phyloP scores from a whole-genome alignment of 2,113 vertebrate genomes.

The Crotalus horridus region DNA sequence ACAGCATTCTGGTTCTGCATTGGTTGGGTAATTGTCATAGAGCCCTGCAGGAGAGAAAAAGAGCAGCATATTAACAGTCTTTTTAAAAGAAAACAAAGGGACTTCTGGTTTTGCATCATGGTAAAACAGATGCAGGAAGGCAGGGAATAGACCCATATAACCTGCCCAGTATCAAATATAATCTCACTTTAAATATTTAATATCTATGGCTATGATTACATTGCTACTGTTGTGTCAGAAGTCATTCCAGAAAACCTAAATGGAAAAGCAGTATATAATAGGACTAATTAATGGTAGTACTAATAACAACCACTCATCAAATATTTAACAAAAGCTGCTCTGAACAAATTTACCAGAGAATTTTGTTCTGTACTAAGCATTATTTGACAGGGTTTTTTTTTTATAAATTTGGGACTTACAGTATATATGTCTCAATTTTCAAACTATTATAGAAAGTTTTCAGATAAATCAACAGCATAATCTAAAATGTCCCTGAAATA shows the following conservation, averaged over 20 bases:
- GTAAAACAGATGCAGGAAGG: too few species aligned
- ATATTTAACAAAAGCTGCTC: neutral
- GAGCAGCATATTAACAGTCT: neutral
- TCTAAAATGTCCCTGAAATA: neutral
- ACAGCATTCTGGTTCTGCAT: constrained; percentile 92
- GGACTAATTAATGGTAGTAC: neutral
- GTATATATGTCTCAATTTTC: neutral
- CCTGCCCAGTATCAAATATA: neutral
- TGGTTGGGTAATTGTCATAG: constrained; percentile 88
- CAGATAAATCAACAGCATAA: neutral
- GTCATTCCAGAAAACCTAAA: neutral
- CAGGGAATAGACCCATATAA: neutral
- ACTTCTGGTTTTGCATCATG: too few species aligned
- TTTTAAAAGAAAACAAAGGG: constrained; percentile 16
- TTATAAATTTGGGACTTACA: neutral
- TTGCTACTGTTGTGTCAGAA: neutral
- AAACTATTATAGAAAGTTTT: neutral
- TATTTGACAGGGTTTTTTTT: neutral
- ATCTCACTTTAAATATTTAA: neutral
- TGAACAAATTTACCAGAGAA: neutral
- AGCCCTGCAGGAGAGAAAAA: constrained; percentile 75
- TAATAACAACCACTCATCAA: neutral
- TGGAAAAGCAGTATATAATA: neutral
- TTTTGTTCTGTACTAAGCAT: neutral
- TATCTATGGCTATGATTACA: neutral